Conservation (phyloP, 2,888 invertebrate genomes). For the Dione juno region DNA sequence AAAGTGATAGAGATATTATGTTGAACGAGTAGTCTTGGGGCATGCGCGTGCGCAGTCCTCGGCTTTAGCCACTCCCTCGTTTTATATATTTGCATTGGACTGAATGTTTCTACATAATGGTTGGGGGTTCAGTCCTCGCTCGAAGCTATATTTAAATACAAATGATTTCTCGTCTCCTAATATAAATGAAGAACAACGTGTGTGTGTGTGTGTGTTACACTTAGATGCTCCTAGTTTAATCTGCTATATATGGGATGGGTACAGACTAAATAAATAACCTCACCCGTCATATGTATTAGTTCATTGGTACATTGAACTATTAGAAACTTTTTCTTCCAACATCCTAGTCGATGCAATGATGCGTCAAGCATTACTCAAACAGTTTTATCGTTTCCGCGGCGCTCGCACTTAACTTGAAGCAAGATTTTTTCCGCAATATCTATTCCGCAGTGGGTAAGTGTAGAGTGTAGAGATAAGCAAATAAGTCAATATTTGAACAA, state of each 20-base stretch:
- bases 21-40: constrained; percentile 18
- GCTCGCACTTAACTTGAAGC: constrained; percentile 32
- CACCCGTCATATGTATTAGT: constrained; percentile 45
- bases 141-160: too few species aligned
- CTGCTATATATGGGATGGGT: too few species aligned
- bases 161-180: too few species aligned
- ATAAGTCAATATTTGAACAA: not conserved
- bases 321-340: constrained; percentile 38
- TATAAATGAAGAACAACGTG: too few species aligned
- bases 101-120: too few species aligned
- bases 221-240: too few species aligned
- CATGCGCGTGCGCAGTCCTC: constrained; percentile 37
- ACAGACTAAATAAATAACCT: constrained; percentile 52
- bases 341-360: constrained; percentile 38
- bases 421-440: constrained; percentile 17
- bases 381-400: constrained; percentile 45
- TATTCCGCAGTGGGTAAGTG: not conserved
- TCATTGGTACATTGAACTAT: constrained; percentile 40
- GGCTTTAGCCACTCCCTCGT: constrained; percentile 60
- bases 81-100: constrained; percentile 61
- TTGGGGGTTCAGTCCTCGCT: too few species aligned
- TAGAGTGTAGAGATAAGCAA: not conserved
- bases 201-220: too few species aligned
- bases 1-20: constrained; percentile 5
- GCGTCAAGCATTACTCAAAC: constrained; percentile 43